Evolutionary conservation across 2,888 invertebrate genomes (phyloP).

Genomic region (Microchrysa polita): DNA sequence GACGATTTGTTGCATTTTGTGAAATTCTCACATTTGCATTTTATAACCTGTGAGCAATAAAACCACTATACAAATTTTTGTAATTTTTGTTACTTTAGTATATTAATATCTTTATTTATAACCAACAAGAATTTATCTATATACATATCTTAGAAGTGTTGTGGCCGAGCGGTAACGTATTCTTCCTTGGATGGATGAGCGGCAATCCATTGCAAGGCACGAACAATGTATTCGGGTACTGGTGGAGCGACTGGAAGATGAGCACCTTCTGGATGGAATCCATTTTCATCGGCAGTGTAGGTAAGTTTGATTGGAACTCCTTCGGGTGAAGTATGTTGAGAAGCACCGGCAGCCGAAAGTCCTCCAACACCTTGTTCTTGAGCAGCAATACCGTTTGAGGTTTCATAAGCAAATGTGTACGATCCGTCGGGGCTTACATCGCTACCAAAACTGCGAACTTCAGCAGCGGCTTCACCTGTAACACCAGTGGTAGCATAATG

Average conservation of each 20-base stretch:
- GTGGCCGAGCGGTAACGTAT: not conserved
- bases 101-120: slow-evolving; percentile 2
- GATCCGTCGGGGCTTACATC: slow-evolving; percentile 59
- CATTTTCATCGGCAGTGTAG: slow-evolving; percentile 70
- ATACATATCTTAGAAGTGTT: not conserved
- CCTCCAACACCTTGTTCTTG: slow-evolving; percentile 69
- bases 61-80: no score
- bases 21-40: no score
- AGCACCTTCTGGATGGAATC: slow-evolving; percentile 66
- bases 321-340: slow-evolving; percentile 67
- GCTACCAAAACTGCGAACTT: slow-evolving; percentile 19
- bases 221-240: slow-evolving; percentile 51
- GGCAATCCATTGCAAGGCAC: slow-evolving; percentile 38
- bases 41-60: no score
- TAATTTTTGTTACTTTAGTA: no score
- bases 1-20: no score
- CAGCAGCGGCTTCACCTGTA: slow-evolving; percentile 11
- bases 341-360: slow-evolving; percentile 67
- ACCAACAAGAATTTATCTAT: not conserved
- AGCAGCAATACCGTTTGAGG: slow-evolving; percentile 71
- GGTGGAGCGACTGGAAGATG: slow-evolving; percentile 64
- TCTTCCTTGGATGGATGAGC: slow-evolving; percentile 35
- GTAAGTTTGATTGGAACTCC: slow-evolving; percentile 63
- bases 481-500: not conserved
- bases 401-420: slow-evolving; percentile 66